Evolutionary conservation across 2,113 vertebrate genomes (phyloP).

Genomic region (Malaclemys terrapin): DNA sequence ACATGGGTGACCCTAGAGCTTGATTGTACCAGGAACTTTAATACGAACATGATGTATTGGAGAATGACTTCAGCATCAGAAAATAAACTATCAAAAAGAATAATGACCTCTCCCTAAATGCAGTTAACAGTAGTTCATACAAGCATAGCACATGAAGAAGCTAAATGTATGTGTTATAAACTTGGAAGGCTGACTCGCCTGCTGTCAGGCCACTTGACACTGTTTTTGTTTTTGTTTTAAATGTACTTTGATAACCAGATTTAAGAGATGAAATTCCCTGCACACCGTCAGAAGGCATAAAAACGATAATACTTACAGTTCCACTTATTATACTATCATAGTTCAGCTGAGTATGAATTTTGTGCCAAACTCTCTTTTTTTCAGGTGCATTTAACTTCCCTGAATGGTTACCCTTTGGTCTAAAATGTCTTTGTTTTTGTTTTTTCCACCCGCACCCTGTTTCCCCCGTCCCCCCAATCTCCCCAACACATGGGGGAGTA

Average conservation of each 20-base stretch:
- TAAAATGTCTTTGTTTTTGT: background rate
- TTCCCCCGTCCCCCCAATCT: fast-evolving
- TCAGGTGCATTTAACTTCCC: background rate
- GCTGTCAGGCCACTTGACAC: background rate
- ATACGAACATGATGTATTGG: background rate
- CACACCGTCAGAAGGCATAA: background rate
- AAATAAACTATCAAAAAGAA: background rate
- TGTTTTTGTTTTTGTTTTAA: background rate
- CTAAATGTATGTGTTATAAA: background rate
- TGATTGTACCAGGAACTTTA: background rate
- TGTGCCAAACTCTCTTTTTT: background rate
- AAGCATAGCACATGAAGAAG: background rate
- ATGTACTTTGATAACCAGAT: background rate
- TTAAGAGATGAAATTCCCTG: background rate
- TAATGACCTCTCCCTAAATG: background rate
- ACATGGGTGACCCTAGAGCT: background rate
- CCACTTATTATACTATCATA: background rate
- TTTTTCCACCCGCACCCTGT: background rate
- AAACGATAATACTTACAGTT: fast-evolving
- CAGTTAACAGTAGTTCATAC: background rate
- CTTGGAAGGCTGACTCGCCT: no score
- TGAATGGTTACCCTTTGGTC: background rate
- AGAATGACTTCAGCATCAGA: background rate
- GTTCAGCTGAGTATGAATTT: background rate
- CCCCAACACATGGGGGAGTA: background rate